Percentiles rank a stretch among this genome's conserved stretches.
Evolutionary conservation across 92 coral and sea anemone species (phyloP).

Genomic region (Palythoa heliodiscus): DNA sequence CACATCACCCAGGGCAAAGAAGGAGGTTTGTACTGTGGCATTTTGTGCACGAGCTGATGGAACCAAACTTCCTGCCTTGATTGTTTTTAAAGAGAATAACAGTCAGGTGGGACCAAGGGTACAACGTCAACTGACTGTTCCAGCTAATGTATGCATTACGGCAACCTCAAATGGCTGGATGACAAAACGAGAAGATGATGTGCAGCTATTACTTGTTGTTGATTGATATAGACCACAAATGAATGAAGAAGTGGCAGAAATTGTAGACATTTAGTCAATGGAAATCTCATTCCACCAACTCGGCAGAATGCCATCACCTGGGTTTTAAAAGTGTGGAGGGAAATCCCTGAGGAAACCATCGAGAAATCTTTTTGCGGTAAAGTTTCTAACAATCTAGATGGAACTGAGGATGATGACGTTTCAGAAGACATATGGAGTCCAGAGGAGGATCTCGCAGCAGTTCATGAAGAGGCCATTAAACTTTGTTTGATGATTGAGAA

Average conservation of each 20-base stretch:
- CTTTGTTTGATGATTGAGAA: conserved; percentile 17
- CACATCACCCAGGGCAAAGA: conserved; percentile 7
- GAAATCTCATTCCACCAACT: conserved; percentile 25
- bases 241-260: background rate
- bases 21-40: background rate
- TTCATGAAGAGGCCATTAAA: background rate
- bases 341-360: conserved; percentile 18
- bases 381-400: conserved; percentile 27
- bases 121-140: background rate
- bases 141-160: conserved; percentile 2
- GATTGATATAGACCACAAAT: conserved; percentile 14
- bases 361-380: background rate
- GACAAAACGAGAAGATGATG: too few species aligned
- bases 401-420: conserved; percentile 6
- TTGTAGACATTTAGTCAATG: conserved; percentile 1
- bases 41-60: conserved; percentile 13
- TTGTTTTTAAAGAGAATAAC: background rate
- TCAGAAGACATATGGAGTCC: background rate
- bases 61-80: too few species aligned
- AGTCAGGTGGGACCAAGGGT: conserved; percentile 32
- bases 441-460: background rate
- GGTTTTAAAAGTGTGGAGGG: conserved; percentile 16
- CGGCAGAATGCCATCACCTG: conserved; percentile 23
- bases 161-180: too few species aligned
- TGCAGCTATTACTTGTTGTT: background rate